Base-by-base conservation (phyloP, 2,888 invertebrate genomes). In the Troides helena region DNA sequence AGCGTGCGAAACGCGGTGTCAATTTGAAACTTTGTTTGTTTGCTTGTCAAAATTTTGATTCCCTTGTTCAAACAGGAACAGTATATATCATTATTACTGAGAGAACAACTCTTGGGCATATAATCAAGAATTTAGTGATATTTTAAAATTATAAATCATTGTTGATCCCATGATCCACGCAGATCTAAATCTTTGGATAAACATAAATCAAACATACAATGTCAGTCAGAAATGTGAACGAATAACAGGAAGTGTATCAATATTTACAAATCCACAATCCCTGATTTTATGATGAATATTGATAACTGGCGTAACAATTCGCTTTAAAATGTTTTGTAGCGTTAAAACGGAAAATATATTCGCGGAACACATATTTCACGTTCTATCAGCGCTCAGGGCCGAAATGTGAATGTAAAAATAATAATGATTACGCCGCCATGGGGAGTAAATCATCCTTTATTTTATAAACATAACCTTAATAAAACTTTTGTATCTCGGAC, bases 1-100 rank as follows among this genome's bases (percentile, higher is more conserved):
- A 77, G 79, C 84, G 80, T 82, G 72, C 73, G 87, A 50, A 50
- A 89, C 86, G 75, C 74, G 79, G 86, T 82, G 82, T 85, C 82
- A 86, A 89, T 78, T 86, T 83, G 86, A 89, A 78, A 85, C 89
- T 79, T 81, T 82, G 80, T 85, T 86, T 86, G 78, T 81, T 30
- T 62, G 30, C 53, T 69, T 21, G 46, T 61, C 25, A 61, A 56
- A 23, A 8, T 57, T 36, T 68, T 25, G 21, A 61, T 56, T 39
- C 53, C 43, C 25, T 25, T 65, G 18, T 50, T 50, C 50, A 50
- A 50, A 50, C 60, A 43, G 39, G 21, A 25, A 14, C 36, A 57
- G 39, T 60, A 21, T 5, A 30, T 23, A 65, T 53, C 25, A 18
- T 23, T 56, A 23, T 50, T 43, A 60, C 17, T 17, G 50, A 17